Evolutionary conservation across 2,113 vertebrate genomes (phyloP), one percentile per base, ranked within the genome.

Genomic region (Abramis brama): DNA sequence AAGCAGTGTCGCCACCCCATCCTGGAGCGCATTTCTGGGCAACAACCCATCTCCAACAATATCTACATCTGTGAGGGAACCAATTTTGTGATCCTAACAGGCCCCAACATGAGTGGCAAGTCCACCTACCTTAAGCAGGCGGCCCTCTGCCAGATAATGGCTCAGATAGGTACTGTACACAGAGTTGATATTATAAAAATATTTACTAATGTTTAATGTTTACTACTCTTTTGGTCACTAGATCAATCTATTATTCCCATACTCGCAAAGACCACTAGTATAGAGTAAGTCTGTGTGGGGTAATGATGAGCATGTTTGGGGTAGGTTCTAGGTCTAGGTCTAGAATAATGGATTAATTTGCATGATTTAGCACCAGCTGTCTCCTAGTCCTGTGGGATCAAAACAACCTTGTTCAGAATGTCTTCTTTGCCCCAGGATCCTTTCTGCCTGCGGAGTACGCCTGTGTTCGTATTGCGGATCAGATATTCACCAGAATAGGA

Each of bases 61-160:
- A 96, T 94, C 0, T 99, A 97, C 86, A 95, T 99, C 88, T 96
- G 96, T 19, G 97, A 97, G 91, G 97, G 97, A 85, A 97, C 93
- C 92, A 99, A 98, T 94, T 97, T 99, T 92, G 89, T 97, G 86
- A 96, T 99, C 88, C 94, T 99, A 88, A 98, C 98, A 23, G 98
- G 98, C 85, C 98, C 97, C 86, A 99, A 99, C 91, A 99, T 99
- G 98, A 99, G 97, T 86, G 98, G 98, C 83, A 99, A 99, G 89
- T 99, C 97, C 86, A 99, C 97, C 1, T 99, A 98, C 90, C 93
- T 99, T 87, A 99, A 97, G 90, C 98, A 99, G 89, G 97, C 98
- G 94, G 97, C 96, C 2, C 95, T 99, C 88, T 97, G 96, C 94
- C 98, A 99, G 93, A 96, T 99, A 90, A 97, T 99, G 97, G 97